phyloP scores from a whole-genome alignment of 2,888 invertebrate genomes.

The Galerucella calmariensis region DNA sequence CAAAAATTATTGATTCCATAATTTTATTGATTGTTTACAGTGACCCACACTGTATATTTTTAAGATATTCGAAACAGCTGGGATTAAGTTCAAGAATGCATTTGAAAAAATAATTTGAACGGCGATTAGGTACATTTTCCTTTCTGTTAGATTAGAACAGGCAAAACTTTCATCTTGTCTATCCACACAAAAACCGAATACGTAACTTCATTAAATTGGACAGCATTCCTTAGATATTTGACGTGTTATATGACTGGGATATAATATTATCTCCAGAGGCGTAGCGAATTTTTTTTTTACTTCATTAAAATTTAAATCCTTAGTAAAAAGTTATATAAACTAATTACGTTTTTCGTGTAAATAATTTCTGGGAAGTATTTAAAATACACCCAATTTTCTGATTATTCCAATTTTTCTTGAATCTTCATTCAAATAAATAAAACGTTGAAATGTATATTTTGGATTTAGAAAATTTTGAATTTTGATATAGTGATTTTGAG shows the following conservation, averaged over 20 bases:
- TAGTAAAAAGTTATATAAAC: background rate
- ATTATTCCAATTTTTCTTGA: no score
- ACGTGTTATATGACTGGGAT: conserved; percentile 19
- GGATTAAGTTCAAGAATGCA: conserved; percentile 10
- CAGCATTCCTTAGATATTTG: conserved; percentile 55
- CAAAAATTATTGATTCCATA: no score
- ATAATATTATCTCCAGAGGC: background rate
- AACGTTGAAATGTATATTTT: no score
- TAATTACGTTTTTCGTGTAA: background rate
- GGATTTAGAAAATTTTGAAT: no score
- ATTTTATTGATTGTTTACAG: no score
- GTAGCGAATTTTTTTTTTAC: background rate
- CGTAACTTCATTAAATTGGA: conserved; percentile 45
- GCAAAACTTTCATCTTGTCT: conserved; percentile 12
- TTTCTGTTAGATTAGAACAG: conserved; percentile 4
- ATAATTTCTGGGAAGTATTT: no score
- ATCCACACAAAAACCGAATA: conserved; percentile 49
- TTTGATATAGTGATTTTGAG: no score
- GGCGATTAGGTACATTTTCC: conserved; percentile 11
- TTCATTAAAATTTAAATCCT: background rate
- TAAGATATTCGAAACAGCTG: background rate
- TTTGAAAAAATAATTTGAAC: conserved; percentile 2
- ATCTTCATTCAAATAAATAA: no score
- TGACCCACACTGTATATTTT: background rate
- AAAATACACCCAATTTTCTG: no score